Conservation (phyloP, 2,113 vertebrate species). For the Toxostoma redivivum region DNA sequence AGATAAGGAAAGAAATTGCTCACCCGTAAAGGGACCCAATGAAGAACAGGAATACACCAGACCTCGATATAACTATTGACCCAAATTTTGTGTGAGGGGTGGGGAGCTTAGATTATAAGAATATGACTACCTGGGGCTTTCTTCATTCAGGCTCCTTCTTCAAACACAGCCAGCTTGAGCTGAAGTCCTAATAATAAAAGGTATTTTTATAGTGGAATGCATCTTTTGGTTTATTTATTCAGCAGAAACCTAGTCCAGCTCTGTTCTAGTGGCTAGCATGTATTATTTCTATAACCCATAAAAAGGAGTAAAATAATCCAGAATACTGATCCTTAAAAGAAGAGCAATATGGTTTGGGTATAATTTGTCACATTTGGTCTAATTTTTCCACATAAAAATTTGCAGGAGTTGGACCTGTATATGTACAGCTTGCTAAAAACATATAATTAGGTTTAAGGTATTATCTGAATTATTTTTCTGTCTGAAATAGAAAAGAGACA, state of each 20-base stretch:
- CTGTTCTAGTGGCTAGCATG: not conserved
- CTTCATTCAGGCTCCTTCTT: not conserved
- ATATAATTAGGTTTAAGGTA: not conserved
- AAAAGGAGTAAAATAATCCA: not conserved
- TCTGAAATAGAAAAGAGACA: not conserved
- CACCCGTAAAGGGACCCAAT: not conserved
- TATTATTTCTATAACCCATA: not conserved
- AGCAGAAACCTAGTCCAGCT: not conserved
- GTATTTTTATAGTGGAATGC: not conserved
- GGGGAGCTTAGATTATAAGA: not conserved
- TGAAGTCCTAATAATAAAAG: not conserved
- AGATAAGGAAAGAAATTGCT: not conserved
- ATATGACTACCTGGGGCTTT: not conserved
- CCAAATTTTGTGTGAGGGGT: accelerated
- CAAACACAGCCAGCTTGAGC: not conserved
- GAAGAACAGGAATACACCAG: not conserved
- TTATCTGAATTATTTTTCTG: not conserved
- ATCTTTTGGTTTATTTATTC: not conserved
- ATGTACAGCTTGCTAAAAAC: not conserved
- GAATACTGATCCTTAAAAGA: not conserved
- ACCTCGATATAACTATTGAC: not conserved
- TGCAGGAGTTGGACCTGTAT: not conserved
- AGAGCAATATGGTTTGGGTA: not conserved
- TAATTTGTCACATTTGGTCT: not conserved
- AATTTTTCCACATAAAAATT: not conserved